Conservation (phyloP, 1,140 invertebrate genomes). For the Melipona quadrifasciata region DNA sequence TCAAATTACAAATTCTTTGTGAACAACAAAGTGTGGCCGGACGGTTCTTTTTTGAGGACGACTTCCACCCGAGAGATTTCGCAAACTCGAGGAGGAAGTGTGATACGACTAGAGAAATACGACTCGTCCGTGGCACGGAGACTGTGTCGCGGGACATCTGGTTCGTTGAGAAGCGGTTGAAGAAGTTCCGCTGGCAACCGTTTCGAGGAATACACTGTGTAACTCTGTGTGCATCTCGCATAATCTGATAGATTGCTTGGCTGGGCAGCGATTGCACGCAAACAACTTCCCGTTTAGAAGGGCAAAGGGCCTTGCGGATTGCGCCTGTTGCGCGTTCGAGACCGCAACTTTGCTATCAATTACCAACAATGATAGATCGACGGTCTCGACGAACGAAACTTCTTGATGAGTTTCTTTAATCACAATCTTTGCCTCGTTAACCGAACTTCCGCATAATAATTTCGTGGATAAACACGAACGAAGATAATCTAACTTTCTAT, state of each 20-base stretch:
- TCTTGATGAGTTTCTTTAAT: not conserved
- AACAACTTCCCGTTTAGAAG: constrained; percentile 60
- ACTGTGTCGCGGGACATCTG: too few species aligned
- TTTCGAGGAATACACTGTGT: too few species aligned
- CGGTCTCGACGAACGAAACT: not conserved
- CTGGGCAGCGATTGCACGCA: constrained; percentile 64
- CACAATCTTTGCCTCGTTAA: not conserved
- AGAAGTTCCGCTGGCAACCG: too few species aligned
- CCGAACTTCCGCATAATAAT: not conserved
- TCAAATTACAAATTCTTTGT: too few species aligned
- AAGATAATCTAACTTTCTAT: not conserved
- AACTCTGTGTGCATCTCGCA: constrained; percentile 12
- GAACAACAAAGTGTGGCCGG: too few species aligned
- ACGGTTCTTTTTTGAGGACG: too few species aligned
- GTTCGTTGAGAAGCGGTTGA: too few species aligned
- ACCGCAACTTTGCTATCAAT: constrained; percentile 11
- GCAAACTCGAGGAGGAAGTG: too few species aligned
- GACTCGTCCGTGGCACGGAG: too few species aligned
- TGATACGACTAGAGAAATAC: too few species aligned
- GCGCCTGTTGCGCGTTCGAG: constrained; percentile 62
- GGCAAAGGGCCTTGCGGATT: constrained; percentile 7
- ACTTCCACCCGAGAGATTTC: too few species aligned
- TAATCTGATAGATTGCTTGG: constrained; percentile 63
- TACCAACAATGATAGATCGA: not conserved
- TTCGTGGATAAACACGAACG: not conserved